A percentile compares a stretch with the other conserved stretches of the same genome.
phyloP scores from a whole-genome alignment of 2,113 vertebrate genomes.

The Anseranas semipalmata region DNA sequence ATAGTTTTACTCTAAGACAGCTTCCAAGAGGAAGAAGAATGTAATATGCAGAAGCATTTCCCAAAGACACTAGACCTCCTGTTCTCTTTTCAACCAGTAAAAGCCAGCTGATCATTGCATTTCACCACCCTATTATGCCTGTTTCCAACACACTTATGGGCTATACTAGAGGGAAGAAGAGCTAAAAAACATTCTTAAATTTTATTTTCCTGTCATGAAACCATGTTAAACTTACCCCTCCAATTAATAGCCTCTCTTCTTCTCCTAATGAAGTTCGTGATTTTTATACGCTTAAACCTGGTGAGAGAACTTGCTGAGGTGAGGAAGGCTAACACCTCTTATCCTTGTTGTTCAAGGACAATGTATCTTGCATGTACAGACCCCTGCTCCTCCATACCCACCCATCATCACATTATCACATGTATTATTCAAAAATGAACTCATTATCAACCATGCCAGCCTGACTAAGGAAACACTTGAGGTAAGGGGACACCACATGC shows the following conservation, averaged over 20 bases:
- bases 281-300: neutral
- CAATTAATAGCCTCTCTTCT: neutral
- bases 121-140: neutral
- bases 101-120: neutral
- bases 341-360: neutral
- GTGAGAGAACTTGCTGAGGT: neutral
- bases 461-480: neutral
- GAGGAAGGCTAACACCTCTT: neutral
- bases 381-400: accelerated
- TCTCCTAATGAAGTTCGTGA: neutral
- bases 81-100: neutral
- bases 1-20: neutral
- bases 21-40: neutral
- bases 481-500: neutral
- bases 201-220: neutral
- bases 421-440: neutral
- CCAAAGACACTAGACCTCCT: neutral
- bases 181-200: neutral
- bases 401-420: neutral
- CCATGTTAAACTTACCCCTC: neutral
- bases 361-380: neutral
- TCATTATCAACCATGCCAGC: neutral
- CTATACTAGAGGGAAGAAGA: neutral
- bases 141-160: neutral
- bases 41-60: neutral